Conservation (phyloP, 2,113 vertebrate species). For the Leuciscus idus region DNA sequence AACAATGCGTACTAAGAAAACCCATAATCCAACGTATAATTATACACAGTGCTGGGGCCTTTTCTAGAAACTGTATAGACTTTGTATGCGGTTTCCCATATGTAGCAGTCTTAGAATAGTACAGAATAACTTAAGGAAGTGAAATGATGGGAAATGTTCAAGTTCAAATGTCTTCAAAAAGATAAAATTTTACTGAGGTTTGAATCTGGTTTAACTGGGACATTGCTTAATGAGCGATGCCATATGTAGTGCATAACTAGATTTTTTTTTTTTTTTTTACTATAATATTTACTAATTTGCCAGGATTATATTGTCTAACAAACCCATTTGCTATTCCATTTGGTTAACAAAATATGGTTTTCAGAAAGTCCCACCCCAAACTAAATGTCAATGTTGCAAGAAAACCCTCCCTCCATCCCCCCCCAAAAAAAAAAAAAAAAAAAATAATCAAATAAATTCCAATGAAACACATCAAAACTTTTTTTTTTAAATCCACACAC, state of each 20-base stretch:
- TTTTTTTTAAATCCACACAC: neutral
- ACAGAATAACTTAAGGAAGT: constrained; percentile 18
- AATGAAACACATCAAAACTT: neutral
- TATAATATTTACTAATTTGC: neutral
- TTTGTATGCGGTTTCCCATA: constrained; percentile 24
- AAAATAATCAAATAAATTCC: neutral
- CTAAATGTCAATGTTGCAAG: neutral
- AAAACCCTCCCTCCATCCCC: neutral
- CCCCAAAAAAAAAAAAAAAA: neutral
- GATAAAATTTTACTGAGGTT: neutral
- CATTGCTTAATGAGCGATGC: neutral
- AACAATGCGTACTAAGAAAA: constrained; percentile 59
- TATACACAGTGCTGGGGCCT: constrained; percentile 44
- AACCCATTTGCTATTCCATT: neutral
- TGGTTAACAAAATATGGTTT: neutral
- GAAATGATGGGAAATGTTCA: neutral
- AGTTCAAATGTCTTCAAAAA: neutral
- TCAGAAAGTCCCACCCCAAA: neutral
- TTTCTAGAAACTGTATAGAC: constrained; percentile 38
- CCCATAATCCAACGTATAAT: constrained; percentile 49
- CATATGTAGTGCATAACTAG: neutral
- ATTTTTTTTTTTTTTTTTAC: no score
- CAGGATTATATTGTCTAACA: neutral
- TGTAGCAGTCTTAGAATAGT: constrained; percentile 43
- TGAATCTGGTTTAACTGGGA: neutral